phyloP scores from a whole-genome alignment of 2,888 invertebrate genomes.

The Sussaba pulchella region DNA sequence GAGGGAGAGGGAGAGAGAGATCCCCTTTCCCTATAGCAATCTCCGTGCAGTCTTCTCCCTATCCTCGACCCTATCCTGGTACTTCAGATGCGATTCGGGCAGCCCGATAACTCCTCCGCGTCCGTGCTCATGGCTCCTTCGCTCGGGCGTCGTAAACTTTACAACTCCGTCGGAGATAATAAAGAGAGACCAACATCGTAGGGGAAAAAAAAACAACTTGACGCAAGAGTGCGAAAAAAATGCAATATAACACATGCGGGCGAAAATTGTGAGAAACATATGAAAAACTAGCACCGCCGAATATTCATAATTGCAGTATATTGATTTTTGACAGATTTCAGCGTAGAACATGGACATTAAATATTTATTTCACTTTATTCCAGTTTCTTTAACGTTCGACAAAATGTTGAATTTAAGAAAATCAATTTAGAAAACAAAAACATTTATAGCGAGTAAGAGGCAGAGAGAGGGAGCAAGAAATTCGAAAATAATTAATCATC shows the following conservation, averaged over 20 bases:
- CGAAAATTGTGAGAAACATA: not conserved
- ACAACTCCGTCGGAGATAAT: conserved; percentile 69
- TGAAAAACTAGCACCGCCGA: too few species aligned
- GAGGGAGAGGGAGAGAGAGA: conserved; percentile 65
- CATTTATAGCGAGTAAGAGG: not conserved
- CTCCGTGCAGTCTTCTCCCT: conserved; percentile 26
- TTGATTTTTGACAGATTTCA: too few species aligned
- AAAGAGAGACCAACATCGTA: conserved; percentile 55
- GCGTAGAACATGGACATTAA: not conserved
- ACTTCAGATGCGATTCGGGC: conserved; percentile 68
- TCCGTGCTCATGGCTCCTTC: conserved; percentile 17
- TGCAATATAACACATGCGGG: conserved; percentile 26
- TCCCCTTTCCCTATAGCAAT: conserved; percentile 49
- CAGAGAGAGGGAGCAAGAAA: not conserved
- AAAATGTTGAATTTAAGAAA: too few species aligned
- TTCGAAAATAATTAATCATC: conserved; percentile 50
- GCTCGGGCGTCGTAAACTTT: conserved; percentile 66
- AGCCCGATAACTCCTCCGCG: conserved; percentile 64
- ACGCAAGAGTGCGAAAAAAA: conserved; percentile 18
- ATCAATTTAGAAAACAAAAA: not conserved
- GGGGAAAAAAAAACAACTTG: conserved; percentile 44
- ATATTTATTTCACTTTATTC: not conserved
- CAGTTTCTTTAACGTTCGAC: too few species aligned
- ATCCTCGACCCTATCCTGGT: conserved; percentile 67
- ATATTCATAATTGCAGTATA: too few species aligned